These are phyloP conservation scores for Iphiclides podalirius DNA, from an alignment of 2,888 invertebrate genomes.

Conservation along the genomic window DNA sequence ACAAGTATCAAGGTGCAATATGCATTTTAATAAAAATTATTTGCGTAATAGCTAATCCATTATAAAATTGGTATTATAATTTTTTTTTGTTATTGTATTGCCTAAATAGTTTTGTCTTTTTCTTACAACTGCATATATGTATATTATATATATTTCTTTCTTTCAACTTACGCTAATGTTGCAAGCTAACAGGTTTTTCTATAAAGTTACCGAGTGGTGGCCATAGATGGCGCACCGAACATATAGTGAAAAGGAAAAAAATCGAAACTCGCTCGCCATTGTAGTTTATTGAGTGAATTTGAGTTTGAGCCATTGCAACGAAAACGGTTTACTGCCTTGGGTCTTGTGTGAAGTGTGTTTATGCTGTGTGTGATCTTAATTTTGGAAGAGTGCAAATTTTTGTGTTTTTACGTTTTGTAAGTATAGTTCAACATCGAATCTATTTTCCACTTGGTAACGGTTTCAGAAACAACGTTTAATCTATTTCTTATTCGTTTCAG, in stretches of 20 bases:
- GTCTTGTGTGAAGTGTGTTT: constrained; percentile 74
- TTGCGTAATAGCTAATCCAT: too few species aligned
- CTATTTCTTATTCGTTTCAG: constrained; percentile 39
- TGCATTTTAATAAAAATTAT: too few species aligned
- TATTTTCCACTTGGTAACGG: constrained; percentile 24
- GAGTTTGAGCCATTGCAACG: constrained; percentile 55
- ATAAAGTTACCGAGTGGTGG: neutral
- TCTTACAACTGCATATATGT: too few species aligned
- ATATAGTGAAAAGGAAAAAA: constrained; percentile 43
- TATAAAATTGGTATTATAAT: neutral
- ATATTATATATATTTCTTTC: too few species aligned
- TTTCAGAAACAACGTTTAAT: constrained; percentile 24
- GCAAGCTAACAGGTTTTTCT: neutral
- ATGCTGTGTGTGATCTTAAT: constrained; percentile 64
- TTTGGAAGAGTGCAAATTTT: constrained; percentile 54
- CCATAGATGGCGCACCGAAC: constrained; percentile 46
- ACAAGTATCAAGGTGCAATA: too few species aligned
- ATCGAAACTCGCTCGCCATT: constrained; percentile 58
- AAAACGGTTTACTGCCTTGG: constrained; percentile 76
- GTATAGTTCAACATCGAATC: constrained; percentile 43
- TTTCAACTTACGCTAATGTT: constrained; percentile 20
- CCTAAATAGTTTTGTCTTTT: too few species aligned
- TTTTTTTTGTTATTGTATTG: constrained; percentile 5
- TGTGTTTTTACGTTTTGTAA: constrained; percentile 69
- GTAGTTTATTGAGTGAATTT: constrained; percentile 41